Percentiles rank a stretch among this genome's conserved stretches.
phyloP scores from a whole-genome alignment of 2,888 invertebrate genomes.

The Lycaena phlaeas region DNA sequence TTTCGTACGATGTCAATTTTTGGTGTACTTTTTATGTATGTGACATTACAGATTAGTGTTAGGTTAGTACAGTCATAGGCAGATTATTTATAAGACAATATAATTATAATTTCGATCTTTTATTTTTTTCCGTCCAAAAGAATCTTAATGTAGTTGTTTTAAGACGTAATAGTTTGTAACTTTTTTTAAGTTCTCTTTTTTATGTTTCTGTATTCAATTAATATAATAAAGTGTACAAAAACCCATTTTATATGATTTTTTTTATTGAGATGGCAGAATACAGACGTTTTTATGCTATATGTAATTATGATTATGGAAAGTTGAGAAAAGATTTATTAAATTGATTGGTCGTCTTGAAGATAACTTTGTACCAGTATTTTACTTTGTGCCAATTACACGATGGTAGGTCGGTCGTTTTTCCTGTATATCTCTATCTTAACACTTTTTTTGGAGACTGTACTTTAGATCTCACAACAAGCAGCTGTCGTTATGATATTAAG shows the following conservation, averaged over 20 bases:
- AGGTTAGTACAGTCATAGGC: conserved; percentile 4
- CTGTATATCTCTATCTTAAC: no score
- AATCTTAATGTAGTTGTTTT: conserved; percentile 8
- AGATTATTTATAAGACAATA: conserved; percentile 9
- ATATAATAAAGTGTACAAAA: no score
- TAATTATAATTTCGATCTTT: conserved; percentile 22
- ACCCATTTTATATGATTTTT: no score
- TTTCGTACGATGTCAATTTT: no score
- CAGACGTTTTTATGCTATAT: background rate
- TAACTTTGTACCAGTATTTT: background rate
- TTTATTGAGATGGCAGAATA: no score
- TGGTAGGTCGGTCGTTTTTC: background rate
- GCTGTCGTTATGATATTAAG: background rate
- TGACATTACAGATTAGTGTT: conserved; percentile 17
- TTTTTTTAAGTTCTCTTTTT: conserved; percentile 9
- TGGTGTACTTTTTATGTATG: no score
- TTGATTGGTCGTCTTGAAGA: background rate
- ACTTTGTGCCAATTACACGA: background rate
- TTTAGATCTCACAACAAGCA: background rate
- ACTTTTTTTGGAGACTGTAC: background rate
- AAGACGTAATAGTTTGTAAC: conserved; percentile 9
- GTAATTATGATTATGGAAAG: background rate
- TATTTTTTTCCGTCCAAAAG: conserved; percentile 58
- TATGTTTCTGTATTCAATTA: conserved; percentile 8
- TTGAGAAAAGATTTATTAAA: background rate